Evolutionary conservation across 2,113 vertebrate species (phyloP).

Genomic region (Ictalurus punctatus): DNA sequence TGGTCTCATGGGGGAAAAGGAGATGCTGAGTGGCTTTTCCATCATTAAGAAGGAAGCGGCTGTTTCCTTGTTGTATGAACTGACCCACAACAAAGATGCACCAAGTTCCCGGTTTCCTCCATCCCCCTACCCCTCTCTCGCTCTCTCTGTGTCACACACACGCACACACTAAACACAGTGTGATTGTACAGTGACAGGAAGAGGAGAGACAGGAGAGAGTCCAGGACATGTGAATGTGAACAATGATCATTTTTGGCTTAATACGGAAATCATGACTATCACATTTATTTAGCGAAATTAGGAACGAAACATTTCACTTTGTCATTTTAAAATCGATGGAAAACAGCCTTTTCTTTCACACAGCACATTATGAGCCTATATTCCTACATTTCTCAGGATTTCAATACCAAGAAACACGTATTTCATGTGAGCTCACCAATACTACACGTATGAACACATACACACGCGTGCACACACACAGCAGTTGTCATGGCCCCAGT

Average conservation of each 20-base stretch:
- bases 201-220: background rate
- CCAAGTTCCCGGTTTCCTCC: constrained; percentile 41
- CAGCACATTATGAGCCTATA: background rate
- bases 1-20: background rate
- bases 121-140: too few relatives aligned
- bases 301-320: background rate
- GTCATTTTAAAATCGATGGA: background rate
- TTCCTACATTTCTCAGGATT: background rate
- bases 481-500: constrained; percentile 53
- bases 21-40: constrained; percentile 20
- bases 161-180: background rate
- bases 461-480: constrained; percentile 20
- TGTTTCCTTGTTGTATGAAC: constrained; percentile 71
- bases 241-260: background rate
- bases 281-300: background rate
- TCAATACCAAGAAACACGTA: background rate
- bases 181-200: background rate
- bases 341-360: background rate
- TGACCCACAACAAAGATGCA: constrained; percentile 59
- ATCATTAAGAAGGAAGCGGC: constrained; percentile 64
- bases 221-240: background rate
- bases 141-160: constrained; percentile 9
- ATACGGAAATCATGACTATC: background rate
- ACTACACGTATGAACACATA: constrained; percentile 15
- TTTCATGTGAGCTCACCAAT: background rate